These are phyloP conservation scores for Hybos culiciformis DNA, from an alignment of 2,888 invertebrate genomes.

Conservation along the genomic window DNA sequence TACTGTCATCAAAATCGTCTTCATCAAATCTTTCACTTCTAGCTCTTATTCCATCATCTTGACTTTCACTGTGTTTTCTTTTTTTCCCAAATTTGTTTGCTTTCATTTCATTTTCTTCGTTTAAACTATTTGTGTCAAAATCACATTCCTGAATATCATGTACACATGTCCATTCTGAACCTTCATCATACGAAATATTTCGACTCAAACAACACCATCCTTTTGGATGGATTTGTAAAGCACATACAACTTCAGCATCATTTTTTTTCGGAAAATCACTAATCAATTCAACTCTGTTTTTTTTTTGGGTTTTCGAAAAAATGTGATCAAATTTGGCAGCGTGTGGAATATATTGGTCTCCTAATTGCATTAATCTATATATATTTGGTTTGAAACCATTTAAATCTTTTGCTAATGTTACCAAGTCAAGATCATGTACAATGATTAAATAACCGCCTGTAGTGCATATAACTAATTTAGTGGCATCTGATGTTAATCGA, in stretches of 20 bases:
- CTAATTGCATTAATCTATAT: conserved; percentile 79
- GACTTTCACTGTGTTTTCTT: conserved; percentile 21
- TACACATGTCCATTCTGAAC: conserved; percentile 87
- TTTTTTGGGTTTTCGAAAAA: conserved; percentile 55
- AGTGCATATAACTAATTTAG: conserved; percentile 81
- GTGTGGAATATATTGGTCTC: conserved; percentile 65
- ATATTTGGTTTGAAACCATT: conserved; percentile 80
- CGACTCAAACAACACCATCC: conserved; percentile 81
- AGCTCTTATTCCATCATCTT: conserved; percentile 2
- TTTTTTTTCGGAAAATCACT: conserved; percentile 77
- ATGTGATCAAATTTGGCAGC: conserved; percentile 70
- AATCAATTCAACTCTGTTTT: conserved; percentile 80
- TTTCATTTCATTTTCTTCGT: conserved; percentile 5
- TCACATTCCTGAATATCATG: conserved; percentile 72
- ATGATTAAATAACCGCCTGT: conserved; percentile 81
- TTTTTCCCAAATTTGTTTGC: conserved; percentile 12
- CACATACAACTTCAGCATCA: conserved; percentile 82
- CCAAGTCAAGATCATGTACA: conserved; percentile 74
- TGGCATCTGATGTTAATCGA: conserved; percentile 70
- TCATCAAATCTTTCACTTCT: neutral
- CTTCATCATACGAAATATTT: conserved; percentile 74
- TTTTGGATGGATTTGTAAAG: conserved; percentile 42
- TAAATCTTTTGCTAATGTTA: conserved; percentile 64
- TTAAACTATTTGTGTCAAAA: conserved; percentile 15
- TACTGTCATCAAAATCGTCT: too few relatives aligned